These are phyloP conservation scores for Pyralis farinalis DNA, from an alignment of 2,888 invertebrate species.

Conservation along the genomic window DNA sequence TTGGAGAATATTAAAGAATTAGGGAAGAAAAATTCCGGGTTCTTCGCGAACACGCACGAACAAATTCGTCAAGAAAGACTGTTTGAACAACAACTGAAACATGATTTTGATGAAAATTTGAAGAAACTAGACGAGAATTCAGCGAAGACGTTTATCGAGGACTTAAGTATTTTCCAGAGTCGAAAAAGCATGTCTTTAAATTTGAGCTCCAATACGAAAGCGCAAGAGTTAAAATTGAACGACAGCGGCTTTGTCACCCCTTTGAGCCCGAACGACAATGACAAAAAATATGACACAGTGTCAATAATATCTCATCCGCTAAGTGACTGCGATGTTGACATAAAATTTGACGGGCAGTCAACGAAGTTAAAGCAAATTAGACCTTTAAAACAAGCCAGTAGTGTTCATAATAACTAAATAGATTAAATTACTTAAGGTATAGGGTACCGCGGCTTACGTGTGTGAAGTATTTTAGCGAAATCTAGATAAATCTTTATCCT, in stretches of 20 bases:
- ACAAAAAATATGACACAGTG: constrained; percentile 56
- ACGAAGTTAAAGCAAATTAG: constrained; percentile 89
- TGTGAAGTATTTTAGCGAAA: too few relatives aligned
- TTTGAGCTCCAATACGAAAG: constrained; percentile 39
- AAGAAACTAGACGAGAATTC: constrained; percentile 49
- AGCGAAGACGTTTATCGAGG: constrained; percentile 48
- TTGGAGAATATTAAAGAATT: constrained; percentile 59
- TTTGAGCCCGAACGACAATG: constrained; percentile 74
- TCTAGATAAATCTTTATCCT: too few relatives aligned
- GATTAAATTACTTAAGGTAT: too few relatives aligned
- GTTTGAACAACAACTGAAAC: constrained; percentile 69
- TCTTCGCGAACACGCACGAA: constrained; percentile 85
- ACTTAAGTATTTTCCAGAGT: constrained; percentile 52
- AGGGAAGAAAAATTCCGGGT: constrained; percentile 59
- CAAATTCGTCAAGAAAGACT: constrained; percentile 84
- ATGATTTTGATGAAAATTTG: constrained; percentile 69
- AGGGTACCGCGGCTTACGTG: too few relatives aligned
- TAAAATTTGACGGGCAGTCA: constrained; percentile 88
- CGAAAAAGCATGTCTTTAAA: constrained; percentile 62
- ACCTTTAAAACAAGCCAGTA: constrained; percentile 47
- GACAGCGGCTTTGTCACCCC: constrained; percentile 87
- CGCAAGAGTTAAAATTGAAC: constrained; percentile 26
- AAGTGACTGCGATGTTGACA: constrained; percentile 84
- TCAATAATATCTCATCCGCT: constrained; percentile 84
- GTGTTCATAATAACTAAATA: not conserved